Conservation (phyloP, 2,797 vertebrate species). For the Dipus sagitta region DNA sequence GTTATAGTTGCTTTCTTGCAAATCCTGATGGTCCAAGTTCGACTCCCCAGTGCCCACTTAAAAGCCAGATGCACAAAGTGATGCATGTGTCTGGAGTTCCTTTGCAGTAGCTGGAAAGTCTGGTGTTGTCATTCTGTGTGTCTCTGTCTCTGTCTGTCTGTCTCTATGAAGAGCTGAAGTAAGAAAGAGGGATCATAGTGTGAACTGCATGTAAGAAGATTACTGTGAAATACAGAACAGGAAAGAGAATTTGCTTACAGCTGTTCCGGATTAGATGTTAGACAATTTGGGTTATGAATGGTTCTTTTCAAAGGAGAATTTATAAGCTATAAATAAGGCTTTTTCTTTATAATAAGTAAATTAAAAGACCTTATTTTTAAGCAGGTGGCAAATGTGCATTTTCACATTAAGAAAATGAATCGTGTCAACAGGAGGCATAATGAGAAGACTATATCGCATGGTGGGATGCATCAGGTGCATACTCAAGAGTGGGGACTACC, state of each 20-base stretch:
- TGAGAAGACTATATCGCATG: not conserved
- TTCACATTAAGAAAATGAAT: conserved; percentile 44
- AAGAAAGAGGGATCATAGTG: not conserved
- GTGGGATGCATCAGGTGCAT: not conserved
- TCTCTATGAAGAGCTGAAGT: not conserved
- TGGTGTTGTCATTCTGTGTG: too few relatives aligned
- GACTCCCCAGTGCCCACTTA: too few relatives aligned
- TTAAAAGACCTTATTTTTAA: conserved; percentile 29
- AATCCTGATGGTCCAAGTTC: too few relatives aligned
- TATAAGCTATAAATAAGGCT: conserved; percentile 30
- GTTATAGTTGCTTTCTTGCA: too few relatives aligned
- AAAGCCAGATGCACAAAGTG: too few relatives aligned
- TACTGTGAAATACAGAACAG: not conserved
- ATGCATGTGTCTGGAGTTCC: too few relatives aligned
- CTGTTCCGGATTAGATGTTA: conserved; percentile 10
- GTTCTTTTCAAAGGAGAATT: conserved; percentile 44
- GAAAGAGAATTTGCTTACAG: not conserved
- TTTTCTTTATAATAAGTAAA: conserved; percentile 32
- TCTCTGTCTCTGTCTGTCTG: too few relatives aligned
- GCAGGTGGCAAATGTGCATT: conserved; percentile 18
- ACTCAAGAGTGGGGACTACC: conserved; percentile 7
- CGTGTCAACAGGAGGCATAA: not conserved
- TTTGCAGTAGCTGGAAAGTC: too few relatives aligned
- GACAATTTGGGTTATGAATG: not conserved
- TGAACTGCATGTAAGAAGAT: not conserved